Conservation (phyloP, 2,888 invertebrate species). For the Zhengitettix transpicula region DNA sequence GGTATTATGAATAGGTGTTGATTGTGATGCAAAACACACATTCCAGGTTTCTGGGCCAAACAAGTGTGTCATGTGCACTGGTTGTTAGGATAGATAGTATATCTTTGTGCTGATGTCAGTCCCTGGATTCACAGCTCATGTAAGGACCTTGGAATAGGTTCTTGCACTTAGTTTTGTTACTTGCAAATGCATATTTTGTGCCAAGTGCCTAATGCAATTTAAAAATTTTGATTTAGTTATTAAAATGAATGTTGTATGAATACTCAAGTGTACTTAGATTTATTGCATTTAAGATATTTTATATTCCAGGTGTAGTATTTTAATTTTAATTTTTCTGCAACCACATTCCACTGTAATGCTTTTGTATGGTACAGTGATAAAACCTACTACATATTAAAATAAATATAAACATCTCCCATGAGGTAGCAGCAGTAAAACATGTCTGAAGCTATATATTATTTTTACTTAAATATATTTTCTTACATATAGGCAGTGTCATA, state of each 20-base stretch:
- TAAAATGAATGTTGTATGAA: not conserved
- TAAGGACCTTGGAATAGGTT: not conserved
- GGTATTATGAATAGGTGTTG: not conserved
- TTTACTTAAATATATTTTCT: too few relatives aligned
- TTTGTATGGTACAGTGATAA: too few relatives aligned
- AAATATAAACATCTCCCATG: too few relatives aligned
- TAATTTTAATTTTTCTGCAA: too few relatives aligned
- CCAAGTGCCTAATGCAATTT: slow-evolving; percentile 13
- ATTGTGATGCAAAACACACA: not conserved
- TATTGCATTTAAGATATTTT: not conserved
- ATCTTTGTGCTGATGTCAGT: too few relatives aligned
- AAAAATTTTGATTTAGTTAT: slow-evolving; percentile 1
- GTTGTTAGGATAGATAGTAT: too few relatives aligned
- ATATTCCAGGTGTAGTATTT: not conserved
- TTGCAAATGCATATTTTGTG: slow-evolving; percentile 11
- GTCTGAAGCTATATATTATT: too few relatives aligned
- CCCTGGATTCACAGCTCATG: too few relatives aligned
- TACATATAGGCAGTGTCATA: too few relatives aligned
- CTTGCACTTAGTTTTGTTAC: slow-evolving; percentile 5
- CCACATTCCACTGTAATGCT: too few relatives aligned
- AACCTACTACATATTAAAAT: too few relatives aligned
- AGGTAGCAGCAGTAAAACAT: too few relatives aligned
- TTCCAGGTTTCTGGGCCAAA: not conserved
- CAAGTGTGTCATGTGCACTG: not conserved
- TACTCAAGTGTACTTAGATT: slow-evolving; percentile 2